Percentiles rank a stretch among this genome's conserved stretches.
Conservation (phyloP, 2,113 vertebrate species). For the Columba livia region DNA sequence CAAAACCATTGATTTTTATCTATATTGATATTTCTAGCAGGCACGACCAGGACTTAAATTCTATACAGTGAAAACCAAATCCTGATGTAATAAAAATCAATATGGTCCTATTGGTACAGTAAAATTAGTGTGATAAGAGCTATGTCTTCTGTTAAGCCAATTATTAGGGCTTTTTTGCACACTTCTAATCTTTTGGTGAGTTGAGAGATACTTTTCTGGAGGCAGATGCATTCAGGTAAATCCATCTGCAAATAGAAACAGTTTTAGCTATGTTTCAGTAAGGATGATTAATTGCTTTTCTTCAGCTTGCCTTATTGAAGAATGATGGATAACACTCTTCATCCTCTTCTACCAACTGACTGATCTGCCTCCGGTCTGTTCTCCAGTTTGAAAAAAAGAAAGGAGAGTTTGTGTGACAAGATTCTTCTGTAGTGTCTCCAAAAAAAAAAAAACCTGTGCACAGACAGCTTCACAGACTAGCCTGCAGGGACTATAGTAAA, state of each 20-base stretch:
- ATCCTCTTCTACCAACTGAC: not conserved
- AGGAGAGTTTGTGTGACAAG: not conserved
- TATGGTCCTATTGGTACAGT: not conserved
- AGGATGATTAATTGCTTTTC: not conserved
- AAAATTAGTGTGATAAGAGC: not conserved
- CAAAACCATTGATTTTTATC: not conserved
- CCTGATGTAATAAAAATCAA: not conserved
- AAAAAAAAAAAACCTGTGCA: not conserved
- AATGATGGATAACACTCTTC: not conserved
- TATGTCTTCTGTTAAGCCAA: not conserved
- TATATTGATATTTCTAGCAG: not conserved
- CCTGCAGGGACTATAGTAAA: not conserved
- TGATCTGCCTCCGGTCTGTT: not conserved
- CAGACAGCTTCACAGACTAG: not conserved
- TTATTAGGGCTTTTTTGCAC: not conserved
- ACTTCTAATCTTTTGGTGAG: not conserved
- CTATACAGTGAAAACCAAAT: not conserved
- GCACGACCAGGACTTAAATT: not conserved
- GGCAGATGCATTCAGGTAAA: not conserved
- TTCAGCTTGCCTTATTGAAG: not conserved
- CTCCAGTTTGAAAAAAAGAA: not conserved
- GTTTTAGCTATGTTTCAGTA: not conserved
- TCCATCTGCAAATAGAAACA: not conserved
- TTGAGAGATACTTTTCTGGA: not conserved
- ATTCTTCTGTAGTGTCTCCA: not conserved